Percentiles rank a stretch among this genome's conserved stretches.
Evolutionary conservation across 2,113 vertebrate species (phyloP).

Genomic region (Scartelaos histophorus): DNA sequence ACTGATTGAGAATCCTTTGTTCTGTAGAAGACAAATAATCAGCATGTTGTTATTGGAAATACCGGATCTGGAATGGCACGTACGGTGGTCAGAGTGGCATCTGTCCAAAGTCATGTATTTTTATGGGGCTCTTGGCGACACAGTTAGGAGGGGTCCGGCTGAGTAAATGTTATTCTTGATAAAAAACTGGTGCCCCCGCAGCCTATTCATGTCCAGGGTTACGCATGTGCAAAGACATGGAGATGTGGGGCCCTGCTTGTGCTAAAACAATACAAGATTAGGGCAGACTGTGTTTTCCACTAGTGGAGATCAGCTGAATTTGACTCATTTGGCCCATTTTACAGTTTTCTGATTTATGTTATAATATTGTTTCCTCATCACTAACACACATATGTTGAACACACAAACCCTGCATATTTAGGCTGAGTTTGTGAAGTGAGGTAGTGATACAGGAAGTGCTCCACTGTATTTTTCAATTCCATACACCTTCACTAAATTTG

Average conservation of each 20-base stretch:
- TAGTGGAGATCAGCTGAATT: too few species aligned
- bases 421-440: too few species aligned
- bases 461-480: too few species aligned
- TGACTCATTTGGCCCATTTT: too few species aligned
- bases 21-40: constrained; percentile 3
- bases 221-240: not conserved
- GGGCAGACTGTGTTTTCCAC: not conserved
- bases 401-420: too few species aligned
- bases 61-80: not conserved
- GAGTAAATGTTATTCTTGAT: constrained; percentile 9
- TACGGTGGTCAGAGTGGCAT: not conserved
- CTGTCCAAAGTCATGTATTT: not conserved
- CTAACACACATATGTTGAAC: too few species aligned
- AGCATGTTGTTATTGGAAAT: not conserved
- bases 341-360: too few species aligned
- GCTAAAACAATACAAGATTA: not conserved
- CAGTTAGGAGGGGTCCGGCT: not conserved
- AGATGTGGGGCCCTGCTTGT: not conserved
- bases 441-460: too few species aligned
- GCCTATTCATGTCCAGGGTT: not conserved
- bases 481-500: too few species aligned
- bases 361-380: too few species aligned
- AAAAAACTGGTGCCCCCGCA: not conserved
- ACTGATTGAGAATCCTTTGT: not conserved
- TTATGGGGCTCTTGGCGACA: not conserved